phyloP scores from a whole-genome alignment of 2,113 vertebrate species.

The Dipodomys stephensi region DNA sequence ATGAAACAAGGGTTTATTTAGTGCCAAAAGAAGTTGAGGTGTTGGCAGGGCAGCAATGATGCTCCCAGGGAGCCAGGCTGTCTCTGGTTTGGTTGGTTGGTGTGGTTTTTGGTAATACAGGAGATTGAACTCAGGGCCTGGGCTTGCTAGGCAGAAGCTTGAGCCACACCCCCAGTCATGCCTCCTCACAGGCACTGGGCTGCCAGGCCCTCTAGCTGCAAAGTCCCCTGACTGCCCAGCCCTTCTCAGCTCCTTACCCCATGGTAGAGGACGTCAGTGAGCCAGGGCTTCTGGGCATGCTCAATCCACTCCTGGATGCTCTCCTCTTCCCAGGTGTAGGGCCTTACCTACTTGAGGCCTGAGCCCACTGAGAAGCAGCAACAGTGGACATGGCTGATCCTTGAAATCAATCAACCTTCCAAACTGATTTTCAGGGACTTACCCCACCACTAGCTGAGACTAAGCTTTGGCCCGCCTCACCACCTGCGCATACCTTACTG shows the following conservation, averaged over 20 bases:
- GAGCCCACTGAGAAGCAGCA: no score
- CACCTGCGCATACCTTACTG: neutral
- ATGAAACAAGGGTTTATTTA: neutral
- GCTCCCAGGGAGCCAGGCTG: neutral
- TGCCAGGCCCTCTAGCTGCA: neutral
- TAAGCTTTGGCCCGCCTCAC: neutral
- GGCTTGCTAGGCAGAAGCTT: no score
- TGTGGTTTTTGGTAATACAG: no score
- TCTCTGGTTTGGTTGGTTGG: no score
- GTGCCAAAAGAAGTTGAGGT: neutral
- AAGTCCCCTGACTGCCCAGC: neutral
- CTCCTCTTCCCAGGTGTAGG: neutral
- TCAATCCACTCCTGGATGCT: rapidly evolving
- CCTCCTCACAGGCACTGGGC: neutral
- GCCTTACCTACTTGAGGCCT: neutral
- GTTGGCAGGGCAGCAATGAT: neutral
- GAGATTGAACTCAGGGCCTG: no score
- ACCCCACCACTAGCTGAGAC: neutral
- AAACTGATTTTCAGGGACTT: no score
- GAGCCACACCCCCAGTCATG: no score
- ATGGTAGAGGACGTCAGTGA: neutral
- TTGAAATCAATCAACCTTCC: neutral
- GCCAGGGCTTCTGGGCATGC: no score
- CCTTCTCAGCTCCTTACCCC: no score
- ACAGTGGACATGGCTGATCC: neutral